Evolutionary conservation across 2,113 vertebrate species (phyloP).

Genomic region (Pyxicephalus adspersus): DNA sequence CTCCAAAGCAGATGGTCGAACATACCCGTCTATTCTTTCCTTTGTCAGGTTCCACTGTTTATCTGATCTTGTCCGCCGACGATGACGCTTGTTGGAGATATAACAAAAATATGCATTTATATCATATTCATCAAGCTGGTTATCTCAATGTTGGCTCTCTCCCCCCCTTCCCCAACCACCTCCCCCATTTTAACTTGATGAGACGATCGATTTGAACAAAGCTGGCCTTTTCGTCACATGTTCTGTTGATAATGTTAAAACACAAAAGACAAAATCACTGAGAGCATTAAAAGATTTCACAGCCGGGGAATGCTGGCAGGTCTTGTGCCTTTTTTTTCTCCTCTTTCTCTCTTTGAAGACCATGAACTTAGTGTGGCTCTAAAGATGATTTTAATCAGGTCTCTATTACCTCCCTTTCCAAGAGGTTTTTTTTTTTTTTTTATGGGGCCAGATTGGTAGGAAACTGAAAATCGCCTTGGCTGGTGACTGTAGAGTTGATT

Average conservation of each 20-base stretch:
- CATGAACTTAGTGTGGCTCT: conserved; percentile 34
- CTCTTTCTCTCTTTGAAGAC: conserved; percentile 41
- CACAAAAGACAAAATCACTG: conserved; percentile 60
- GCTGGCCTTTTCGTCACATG: conserved; percentile 67
- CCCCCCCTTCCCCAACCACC: not conserved
- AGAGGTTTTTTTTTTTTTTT: conserved; percentile 33
- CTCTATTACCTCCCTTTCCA: conserved; percentile 46
- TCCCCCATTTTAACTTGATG: conserved; percentile 69
- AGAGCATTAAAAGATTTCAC: conserved; percentile 55
- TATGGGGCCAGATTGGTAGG: conserved; percentile 33
- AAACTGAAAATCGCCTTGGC: conserved; percentile 42
- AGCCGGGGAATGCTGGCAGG: conserved; percentile 13
- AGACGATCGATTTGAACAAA: conserved; percentile 78
- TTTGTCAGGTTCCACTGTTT: conserved; percentile 93
- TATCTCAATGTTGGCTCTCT: conserved; percentile 67
- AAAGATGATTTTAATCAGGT: conserved; percentile 48
- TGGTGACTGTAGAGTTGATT: not conserved
- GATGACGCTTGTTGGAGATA: conserved; percentile 84
- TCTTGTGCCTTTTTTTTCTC: not conserved
- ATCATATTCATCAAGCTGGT: conserved; percentile 78
- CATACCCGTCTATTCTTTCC: conserved; percentile 97
- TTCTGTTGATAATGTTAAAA: conserved; percentile 60
- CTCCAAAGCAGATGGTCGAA: conserved; percentile 99
- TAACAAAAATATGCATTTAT: conserved; percentile 84
- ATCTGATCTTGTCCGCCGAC: conserved; percentile 91